phyloP scores from a whole-genome alignment of 92 coral and sea anemone genomes.

The Montipora capitata region DNA sequence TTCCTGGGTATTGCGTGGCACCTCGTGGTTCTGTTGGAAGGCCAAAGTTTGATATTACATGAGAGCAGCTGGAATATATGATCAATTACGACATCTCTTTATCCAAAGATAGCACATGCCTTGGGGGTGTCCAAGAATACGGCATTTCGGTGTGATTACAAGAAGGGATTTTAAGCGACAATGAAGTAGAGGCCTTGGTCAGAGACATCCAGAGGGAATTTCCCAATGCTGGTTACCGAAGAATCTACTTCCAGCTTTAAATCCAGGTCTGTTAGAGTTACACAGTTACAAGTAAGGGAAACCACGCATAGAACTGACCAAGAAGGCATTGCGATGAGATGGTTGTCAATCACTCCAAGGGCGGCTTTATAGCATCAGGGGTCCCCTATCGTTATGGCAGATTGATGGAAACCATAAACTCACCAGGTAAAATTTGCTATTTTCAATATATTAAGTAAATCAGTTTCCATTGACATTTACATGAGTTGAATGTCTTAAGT shows the following conservation, averaged over 20 bases:
- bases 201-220: conserved; percentile 43
- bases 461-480: background rate
- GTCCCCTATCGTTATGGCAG: conserved; percentile 81
- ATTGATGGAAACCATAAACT: conserved; percentile 86
- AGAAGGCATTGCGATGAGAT: conserved; percentile 81
- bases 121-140: conserved; percentile 68
- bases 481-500: too few relatives aligned
- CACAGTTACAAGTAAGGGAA: conserved; percentile 75
- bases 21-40: conserved; percentile 47
- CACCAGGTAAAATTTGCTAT: conserved; percentile 58
- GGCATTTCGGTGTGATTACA: conserved; percentile 39
- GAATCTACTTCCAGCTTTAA: conserved; percentile 76
- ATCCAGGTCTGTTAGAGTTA: conserved; percentile 46
- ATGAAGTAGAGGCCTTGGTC: conserved; percentile 47
- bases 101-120: too few relatives aligned
- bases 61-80: conserved; percentile 65
- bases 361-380: conserved; percentile 72
- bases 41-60: conserved; percentile 62
- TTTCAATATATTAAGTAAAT: background rate
- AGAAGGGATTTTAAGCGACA: conserved; percentile 34
- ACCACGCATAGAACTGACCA: conserved; percentile 84
- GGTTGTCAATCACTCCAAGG: conserved; percentile 79
- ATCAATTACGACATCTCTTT: too few relatives aligned
- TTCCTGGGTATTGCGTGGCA: background rate
- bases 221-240: conserved; percentile 77